Conservation (phyloP, 2,888 invertebrate species). For the Drosophila lutescens region DNA sequence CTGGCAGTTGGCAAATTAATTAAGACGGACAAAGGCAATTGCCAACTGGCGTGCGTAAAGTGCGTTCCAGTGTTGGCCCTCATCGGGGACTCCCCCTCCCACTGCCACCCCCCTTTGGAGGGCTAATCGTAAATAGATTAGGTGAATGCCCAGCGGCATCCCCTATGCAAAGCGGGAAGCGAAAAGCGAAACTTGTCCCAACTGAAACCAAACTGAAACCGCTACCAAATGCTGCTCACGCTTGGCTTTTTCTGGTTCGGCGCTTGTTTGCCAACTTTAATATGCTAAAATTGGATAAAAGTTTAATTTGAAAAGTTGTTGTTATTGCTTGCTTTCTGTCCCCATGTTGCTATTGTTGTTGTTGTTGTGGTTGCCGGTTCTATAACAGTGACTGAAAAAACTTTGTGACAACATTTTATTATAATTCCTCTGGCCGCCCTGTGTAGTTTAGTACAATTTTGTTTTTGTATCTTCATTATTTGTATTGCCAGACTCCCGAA, state of each 20-base stretch:
- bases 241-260: constrained; percentile 36
- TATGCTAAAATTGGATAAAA: constrained; percentile 72
- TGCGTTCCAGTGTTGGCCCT: constrained; percentile 27
- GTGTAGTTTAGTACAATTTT: constrained; percentile 63
- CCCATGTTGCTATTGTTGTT: constrained; percentile 33
- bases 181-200: constrained; percentile 8
- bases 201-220: constrained; percentile 18
- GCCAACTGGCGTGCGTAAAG: constrained; percentile 28
- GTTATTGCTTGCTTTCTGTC: constrained; percentile 58
- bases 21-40: constrained; percentile 77
- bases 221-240: constrained; percentile 49
- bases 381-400: constrained; percentile 54
- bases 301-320: constrained; percentile 80
- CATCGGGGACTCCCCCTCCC: constrained; percentile 1
- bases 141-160: constrained; percentile 1
- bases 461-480: constrained; percentile 69
- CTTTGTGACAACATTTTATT: constrained; percentile 80
- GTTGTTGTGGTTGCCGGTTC: constrained; percentile 19
- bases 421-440: constrained; percentile 66
- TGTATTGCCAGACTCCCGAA: constrained; percentile 54
- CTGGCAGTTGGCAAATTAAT: constrained; percentile 65
- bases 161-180: neutral
- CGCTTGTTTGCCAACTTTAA: constrained; percentile 64
- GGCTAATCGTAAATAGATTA: constrained; percentile 40
- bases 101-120: constrained; percentile 3